phyloP scores from a whole-genome alignment of 2,113 vertebrate species.

The Triplophysa tibetana region DNA sequence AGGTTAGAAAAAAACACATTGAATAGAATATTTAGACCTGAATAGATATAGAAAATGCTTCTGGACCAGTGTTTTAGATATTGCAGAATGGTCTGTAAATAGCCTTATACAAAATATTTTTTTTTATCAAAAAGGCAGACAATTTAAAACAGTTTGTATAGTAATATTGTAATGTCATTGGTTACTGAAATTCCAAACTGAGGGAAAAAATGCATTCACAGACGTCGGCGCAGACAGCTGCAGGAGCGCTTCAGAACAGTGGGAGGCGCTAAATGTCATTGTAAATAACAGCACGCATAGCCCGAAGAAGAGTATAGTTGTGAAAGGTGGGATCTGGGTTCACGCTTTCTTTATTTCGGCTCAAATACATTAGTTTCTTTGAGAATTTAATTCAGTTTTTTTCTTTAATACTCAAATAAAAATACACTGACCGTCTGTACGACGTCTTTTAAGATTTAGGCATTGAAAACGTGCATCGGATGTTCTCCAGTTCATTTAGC shows the following conservation, averaged over 20 bases:
- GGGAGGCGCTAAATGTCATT: constrained; percentile 3
- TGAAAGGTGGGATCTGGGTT: not conserved
- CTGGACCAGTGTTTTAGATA: too few relatives aligned
- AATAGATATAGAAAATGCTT: too few relatives aligned
- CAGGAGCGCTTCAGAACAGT: not conserved
- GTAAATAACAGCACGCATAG: not conserved
- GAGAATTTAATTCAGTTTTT: not conserved
- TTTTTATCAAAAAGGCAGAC: too few relatives aligned
- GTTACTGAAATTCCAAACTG: too few relatives aligned
- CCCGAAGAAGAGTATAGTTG: constrained; percentile 2
- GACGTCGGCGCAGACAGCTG: too few relatives aligned
- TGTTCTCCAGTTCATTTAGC: not conserved
- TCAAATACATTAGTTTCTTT: not conserved
- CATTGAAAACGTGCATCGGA: not conserved
- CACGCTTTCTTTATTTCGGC: not conserved
- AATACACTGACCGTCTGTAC: not conserved
- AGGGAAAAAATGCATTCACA: too few relatives aligned
- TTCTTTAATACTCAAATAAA: not conserved
- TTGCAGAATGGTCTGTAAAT: too few relatives aligned
- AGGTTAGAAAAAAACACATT: too few relatives aligned
- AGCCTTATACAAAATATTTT: too few relatives aligned
- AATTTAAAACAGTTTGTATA: too few relatives aligned
- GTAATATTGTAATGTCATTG: too few relatives aligned
- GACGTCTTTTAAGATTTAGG: not conserved
- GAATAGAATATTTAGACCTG: too few relatives aligned